A percentile compares a stretch with the other conserved stretches of the same genome.
These are phyloP conservation scores for Meliscaeva auricollis DNA, from an alignment of 2,888 invertebrate genomes.

Conservation along the genomic window DNA sequence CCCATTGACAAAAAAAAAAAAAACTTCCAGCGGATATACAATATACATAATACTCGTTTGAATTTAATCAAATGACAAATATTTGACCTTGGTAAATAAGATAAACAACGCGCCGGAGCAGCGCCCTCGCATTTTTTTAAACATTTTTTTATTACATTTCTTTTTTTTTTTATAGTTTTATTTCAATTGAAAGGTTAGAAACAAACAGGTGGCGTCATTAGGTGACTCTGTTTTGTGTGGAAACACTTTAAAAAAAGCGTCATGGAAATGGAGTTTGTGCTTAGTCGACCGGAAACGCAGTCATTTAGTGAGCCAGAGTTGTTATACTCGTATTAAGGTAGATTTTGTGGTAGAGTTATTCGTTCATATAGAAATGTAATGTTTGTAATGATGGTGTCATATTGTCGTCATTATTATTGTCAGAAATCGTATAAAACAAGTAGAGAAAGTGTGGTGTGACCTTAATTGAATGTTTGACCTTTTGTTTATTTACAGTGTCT, in stretches of 20 bases:
- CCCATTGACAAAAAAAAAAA: neutral
- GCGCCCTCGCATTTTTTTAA: conserved; percentile 11
- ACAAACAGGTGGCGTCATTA: conserved; percentile 29
- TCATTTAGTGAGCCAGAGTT: conserved; percentile 17
- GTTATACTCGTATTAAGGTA: neutral
- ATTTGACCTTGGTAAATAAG: conserved; percentile 34
- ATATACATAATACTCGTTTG: neutral
- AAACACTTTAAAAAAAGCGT: neutral
- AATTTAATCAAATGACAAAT: conserved; percentile 41
- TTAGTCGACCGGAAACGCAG: conserved; percentile 29
- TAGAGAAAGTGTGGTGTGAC: conserved; percentile 20
- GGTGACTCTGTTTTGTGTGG: neutral
- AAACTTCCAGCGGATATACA: conserved; percentile 9
- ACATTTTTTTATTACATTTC: neutral
- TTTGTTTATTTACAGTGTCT: no score
- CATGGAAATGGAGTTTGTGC: conserved; percentile 16
- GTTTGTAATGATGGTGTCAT: conserved; percentile 13
- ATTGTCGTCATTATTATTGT: neutral
- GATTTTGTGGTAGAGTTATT: neutral
- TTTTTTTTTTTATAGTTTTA: no score
- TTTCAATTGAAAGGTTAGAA: neutral
- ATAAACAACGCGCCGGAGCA: conserved; percentile 8
- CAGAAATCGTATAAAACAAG: neutral
- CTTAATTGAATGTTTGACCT: conserved; percentile 5
- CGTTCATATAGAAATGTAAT: neutral